A percentile compares a stretch with the other conserved stretches of the same genome.
Evolutionary conservation across 1,140 invertebrate species (phyloP).

Genomic region (Nephotettix cincticeps): DNA sequence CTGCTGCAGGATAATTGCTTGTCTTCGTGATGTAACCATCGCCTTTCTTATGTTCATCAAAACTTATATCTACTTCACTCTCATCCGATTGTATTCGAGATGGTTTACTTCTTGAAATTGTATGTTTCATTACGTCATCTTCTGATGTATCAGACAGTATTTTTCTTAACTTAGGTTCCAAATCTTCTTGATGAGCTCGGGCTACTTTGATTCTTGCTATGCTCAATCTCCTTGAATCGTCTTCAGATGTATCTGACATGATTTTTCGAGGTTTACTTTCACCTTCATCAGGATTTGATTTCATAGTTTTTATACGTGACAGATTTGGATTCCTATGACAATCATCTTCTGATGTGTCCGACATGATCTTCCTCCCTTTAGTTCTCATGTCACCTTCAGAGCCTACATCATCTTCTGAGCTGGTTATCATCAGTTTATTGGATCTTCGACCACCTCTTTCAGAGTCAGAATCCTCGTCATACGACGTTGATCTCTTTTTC

Average conservation of each 20-base stretch:
- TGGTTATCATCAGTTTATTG: constrained; percentile 40
- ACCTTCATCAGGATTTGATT: constrained; percentile 56
- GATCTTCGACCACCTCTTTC: constrained; percentile 43
- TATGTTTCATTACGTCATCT: constrained; percentile 46
- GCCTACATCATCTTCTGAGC: constrained; percentile 40
- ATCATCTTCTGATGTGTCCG: constrained; percentile 59
- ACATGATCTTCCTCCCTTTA: constrained; percentile 49
- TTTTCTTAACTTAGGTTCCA: constrained; percentile 44
- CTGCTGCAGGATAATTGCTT: constrained; percentile 16
- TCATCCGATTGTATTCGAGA: constrained; percentile 60
- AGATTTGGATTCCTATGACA: constrained; percentile 26
- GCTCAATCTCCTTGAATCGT: constrained; percentile 44
- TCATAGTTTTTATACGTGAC: constrained; percentile 47
- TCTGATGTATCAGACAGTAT: constrained; percentile 62
- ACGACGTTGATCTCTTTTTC: constrained; percentile 83
- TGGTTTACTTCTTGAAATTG: constrained; percentile 51
- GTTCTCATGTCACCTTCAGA: constrained; percentile 38
- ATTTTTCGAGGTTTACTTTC: constrained; percentile 48
- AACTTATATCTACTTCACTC: constrained; percentile 55
- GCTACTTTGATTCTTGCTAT: constrained; percentile 49
- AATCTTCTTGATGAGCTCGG: constrained; percentile 57
- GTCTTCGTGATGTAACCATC: neutral
- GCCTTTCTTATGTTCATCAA: constrained; percentile 29
- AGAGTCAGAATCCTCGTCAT: constrained; percentile 77
- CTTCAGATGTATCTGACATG: constrained; percentile 60